Percentiles rank a stretch among this genome's conserved stretches.
Conservation (phyloP, 1,140 invertebrate species). For the Macrotrachela quadricornifera region DNA sequence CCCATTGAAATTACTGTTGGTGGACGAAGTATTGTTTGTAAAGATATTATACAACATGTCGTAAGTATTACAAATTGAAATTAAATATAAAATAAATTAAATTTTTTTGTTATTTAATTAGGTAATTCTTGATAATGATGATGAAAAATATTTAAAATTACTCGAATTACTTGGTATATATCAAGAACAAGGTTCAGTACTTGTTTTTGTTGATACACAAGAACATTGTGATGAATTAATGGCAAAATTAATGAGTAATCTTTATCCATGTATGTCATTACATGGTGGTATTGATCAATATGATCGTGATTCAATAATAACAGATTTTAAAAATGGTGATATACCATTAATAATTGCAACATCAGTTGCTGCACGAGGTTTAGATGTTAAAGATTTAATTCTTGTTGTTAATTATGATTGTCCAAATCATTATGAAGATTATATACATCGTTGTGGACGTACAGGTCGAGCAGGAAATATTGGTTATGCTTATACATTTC, state of each 20-base stretch:
- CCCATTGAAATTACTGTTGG: conserved; percentile 84
- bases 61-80: too few species aligned
- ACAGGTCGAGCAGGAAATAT: conserved; percentile 82
- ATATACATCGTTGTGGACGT: conserved; percentile 84
- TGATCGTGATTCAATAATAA: conserved; percentile 87
- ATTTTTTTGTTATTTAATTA: too few species aligned
- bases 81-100: too few species aligned
- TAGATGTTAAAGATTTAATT: conserved; percentile 93
- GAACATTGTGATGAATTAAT: conserved; percentile 79
- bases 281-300: conserved; percentile 99
- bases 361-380: conserved; percentile 78
- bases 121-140: conserved; percentile 70
- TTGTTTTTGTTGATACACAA: conserved; percentile 97
- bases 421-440: conserved; percentile 99
- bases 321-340: conserved; percentile 87
- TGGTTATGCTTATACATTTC: conserved; percentile 81
- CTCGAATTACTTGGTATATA: conserved; percentile 81
- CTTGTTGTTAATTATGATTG: conserved; percentile 97
- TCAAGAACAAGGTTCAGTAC: conserved; percentile 70
- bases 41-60: conserved; percentile 87
- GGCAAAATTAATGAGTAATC: conserved; percentile 85
- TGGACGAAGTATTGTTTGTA: conserved; percentile 84
- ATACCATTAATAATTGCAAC: conserved; percentile 54
- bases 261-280: conserved; percentile 76
- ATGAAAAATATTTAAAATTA: conserved; percentile 90